Conservation (phyloP, 2,113 vertebrate genomes). For the Muscicapa adusta region DNA sequence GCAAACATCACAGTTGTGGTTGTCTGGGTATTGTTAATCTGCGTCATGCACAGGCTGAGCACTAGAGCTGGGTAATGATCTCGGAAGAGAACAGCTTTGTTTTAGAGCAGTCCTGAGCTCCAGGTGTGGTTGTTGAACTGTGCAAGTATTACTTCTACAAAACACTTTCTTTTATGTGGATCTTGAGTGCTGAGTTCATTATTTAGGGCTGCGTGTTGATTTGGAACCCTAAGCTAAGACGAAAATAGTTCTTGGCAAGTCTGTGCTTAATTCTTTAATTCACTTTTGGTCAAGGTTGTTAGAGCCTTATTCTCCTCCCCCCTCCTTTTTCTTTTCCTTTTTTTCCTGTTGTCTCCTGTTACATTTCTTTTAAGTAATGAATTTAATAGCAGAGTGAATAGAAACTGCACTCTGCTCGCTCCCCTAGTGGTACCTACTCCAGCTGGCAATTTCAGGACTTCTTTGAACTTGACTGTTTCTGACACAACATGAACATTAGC, state of each 20-base stretch:
- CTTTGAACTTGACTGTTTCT: slow-evolving; percentile 1
- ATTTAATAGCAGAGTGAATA: not conserved
- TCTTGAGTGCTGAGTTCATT: not conserved
- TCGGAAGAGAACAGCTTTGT: not conserved
- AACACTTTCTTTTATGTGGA: not conserved
- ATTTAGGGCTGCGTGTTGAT: not conserved
- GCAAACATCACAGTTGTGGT: not conserved
- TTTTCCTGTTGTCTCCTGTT: not conserved
- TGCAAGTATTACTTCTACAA: not conserved
- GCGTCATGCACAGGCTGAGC: not conserved
- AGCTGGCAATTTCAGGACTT: not conserved
- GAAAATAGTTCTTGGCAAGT: not conserved
- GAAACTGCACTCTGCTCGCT: not conserved
- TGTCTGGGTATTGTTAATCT: not conserved
- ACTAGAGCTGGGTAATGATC: not conserved
- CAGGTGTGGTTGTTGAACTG: not conserved
- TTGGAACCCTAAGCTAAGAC: not conserved
- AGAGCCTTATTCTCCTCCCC: not conserved
- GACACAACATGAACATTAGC: not conserved
- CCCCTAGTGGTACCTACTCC: not conserved
- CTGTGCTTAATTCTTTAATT: not conserved
- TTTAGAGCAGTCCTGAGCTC: not conserved
- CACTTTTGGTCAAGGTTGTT: not conserved
- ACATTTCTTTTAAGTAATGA: not conserved
- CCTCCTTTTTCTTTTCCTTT: not conserved